Evolutionary conservation across 2,797 vertebrate genomes (phyloP).

Genomic region (Hephaestus fuliginosus): DNA sequence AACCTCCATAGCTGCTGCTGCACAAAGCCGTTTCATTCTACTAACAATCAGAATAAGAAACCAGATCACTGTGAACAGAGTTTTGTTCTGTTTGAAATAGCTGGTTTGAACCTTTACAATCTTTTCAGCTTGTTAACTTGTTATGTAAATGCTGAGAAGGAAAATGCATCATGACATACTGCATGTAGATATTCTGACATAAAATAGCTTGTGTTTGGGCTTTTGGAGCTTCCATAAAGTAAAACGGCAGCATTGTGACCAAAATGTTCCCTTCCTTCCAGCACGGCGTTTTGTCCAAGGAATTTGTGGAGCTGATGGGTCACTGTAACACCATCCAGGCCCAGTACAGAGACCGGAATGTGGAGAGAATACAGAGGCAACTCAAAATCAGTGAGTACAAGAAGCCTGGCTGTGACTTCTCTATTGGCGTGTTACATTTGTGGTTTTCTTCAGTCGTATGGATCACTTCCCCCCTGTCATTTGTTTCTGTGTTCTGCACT

Average conservation of each 20-base stretch:
- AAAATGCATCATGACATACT: no score
- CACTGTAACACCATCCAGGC: slow-evolving; percentile 90
- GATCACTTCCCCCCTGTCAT: not conserved
- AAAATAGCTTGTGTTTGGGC: not conserved
- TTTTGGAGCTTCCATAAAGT: not conserved
- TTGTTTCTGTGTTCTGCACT: no score
- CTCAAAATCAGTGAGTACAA: slow-evolving; percentile 91
- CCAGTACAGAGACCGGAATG: slow-evolving; percentile 91
- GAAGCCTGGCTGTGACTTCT: not conserved
- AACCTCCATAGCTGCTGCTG: not conserved
- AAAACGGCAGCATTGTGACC: not conserved
- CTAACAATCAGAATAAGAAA: not conserved
- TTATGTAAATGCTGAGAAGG: no score
- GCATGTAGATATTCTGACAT: no score
- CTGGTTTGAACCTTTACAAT: not conserved
- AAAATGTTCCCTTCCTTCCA: slow-evolving; percentile 33
- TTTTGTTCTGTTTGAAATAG: not conserved
- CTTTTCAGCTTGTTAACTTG: no score
- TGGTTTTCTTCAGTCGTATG: not conserved
- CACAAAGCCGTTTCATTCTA: not conserved
- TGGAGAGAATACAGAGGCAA: slow-evolving; percentile 92
- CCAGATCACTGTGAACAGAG: not conserved
- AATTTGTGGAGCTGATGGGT: slow-evolving; percentile 92
- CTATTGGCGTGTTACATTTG: not conserved
- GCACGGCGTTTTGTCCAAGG: slow-evolving; percentile 90